phyloP scores from a whole-genome alignment of 2,888 invertebrate species.

The Barypeithes pellucidus region DNA sequence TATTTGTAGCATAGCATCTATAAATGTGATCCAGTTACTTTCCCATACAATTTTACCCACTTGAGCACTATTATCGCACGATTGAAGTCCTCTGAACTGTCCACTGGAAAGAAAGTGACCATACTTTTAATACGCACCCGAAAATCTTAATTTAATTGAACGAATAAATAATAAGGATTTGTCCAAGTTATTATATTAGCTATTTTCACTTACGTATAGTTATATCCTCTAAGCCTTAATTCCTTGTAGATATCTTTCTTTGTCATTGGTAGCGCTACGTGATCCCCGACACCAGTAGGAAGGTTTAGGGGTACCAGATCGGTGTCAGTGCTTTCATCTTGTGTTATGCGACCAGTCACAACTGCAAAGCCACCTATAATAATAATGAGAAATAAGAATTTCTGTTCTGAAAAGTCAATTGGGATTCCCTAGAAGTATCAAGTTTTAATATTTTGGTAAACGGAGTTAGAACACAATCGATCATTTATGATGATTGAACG shows the following conservation, averaged over 20 bases:
- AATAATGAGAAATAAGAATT: too few relatives aligned
- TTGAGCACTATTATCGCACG: constrained; percentile 55
- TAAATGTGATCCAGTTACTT: constrained; percentile 87
- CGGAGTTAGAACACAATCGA: too few relatives aligned
- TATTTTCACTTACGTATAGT: constrained; percentile 59
- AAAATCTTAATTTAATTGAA: too few relatives aligned
- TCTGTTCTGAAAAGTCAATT: too few relatives aligned
- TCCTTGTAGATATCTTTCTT: constrained; percentile 80
- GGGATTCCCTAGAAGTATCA: too few relatives aligned
- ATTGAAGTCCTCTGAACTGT: constrained; percentile 57
- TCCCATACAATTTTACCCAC: constrained; percentile 59
- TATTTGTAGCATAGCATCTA: constrained; percentile 91
- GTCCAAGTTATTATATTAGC: too few relatives aligned
- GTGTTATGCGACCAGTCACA: constrained; percentile 47
- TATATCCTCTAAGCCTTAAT: constrained; percentile 80
- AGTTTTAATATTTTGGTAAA: too few relatives aligned
- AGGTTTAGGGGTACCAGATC: background rate
- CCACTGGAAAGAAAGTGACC: constrained; percentile 53
- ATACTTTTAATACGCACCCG: too few relatives aligned
- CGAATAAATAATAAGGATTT: too few relatives aligned
- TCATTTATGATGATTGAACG: too few relatives aligned
- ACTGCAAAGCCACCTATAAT: constrained; percentile 30
- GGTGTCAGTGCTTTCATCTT: background rate
- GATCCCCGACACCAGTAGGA: background rate
- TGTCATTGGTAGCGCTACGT: constrained; percentile 7